Percentiles rank a stretch among this genome's conserved stretches.
These are phyloP conservation scores for Drosophila fuyamai DNA, from an alignment of 1,140 invertebrate species.

Conservation along the genomic window DNA sequence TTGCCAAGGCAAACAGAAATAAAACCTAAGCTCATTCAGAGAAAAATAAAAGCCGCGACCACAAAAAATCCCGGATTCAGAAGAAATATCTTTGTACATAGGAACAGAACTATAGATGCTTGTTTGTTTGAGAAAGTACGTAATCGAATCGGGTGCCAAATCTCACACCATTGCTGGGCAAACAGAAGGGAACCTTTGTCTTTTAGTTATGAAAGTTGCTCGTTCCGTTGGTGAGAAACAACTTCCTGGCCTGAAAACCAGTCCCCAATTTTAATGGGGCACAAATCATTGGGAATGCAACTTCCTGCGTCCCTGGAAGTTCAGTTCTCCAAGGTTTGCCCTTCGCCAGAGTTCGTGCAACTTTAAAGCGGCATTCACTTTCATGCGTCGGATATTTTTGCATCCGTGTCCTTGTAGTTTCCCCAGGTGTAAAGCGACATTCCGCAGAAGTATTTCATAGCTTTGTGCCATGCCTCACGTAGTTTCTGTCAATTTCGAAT, in stretches of 20 bases:
- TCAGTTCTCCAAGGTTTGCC: constrained; percentile 47
- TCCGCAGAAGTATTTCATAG: constrained; percentile 33
- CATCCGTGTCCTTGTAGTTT: constrained; percentile 24
- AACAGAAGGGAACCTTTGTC: constrained; percentile 29
- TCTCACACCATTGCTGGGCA: constrained; percentile 39
- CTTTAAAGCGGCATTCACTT: constrained; percentile 58
- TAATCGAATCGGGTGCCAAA: constrained; percentile 31
- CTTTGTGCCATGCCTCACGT: constrained; percentile 14
- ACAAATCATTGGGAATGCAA: constrained; percentile 32
- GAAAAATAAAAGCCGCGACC: background rate
- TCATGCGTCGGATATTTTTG: constrained; percentile 14
- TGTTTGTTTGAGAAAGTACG: constrained; percentile 4
- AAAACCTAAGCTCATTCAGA: constrained; percentile 15
- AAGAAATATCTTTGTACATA: background rate
- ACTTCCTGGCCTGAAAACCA: constrained; percentile 44
- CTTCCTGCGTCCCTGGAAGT: constrained; percentile 68
- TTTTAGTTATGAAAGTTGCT: constrained; percentile 65
- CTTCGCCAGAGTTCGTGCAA: constrained; percentile 66
- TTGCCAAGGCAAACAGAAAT: constrained; percentile 39
- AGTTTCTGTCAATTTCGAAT: constrained; percentile 54
- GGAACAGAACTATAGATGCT: background rate
- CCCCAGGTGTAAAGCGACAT: constrained; percentile 11
- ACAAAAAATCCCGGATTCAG: constrained; percentile 32
- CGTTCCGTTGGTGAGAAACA: constrained; percentile 3
- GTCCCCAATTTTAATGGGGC: constrained; percentile 40